Evolutionary conservation across 2,797 vertebrate genomes (phyloP), one percentile per base, ranked within the genome.

Genomic region (Poeciliopsis paucimaculata): DNA sequence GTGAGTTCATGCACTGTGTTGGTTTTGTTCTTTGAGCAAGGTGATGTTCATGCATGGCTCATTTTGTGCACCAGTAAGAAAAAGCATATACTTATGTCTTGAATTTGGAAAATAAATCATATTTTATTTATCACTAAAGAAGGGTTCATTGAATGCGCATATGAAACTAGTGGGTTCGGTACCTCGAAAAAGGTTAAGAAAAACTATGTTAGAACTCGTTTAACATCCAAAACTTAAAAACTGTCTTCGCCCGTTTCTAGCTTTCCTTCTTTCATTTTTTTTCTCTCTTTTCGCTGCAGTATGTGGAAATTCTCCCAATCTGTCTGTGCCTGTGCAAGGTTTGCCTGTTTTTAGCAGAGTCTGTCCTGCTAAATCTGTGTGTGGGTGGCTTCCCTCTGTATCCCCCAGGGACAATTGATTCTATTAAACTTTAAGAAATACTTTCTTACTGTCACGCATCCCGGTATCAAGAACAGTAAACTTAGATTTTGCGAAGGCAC

Each of bases 401-500:
- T 36, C 62, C 34, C 49, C 6, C 31, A 20, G 85, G 88, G 83
- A 88, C 87, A 85, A 94, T 92, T 89, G 91, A 92, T 89, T 80
- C 80, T 82, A 91, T 95, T 79, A 92, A 94, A 93, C 86, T 90
- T 93, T 91, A 85, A 92, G 82, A 84, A 86, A 82, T 2, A 72
- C 77, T 84, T 86, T 77, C 82, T 89, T 68, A 4, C 64, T 74
- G 88, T 89, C 86, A 81, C 89, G 90, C 90, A 90, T 87, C 80
- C 85, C 83, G 82, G 9, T 43, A 41, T 68, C 20, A 13, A 43
- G 39, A 43, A 26, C 23, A 11, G 20, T 70, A 70, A 43, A 43
- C 23, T 5, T 41, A 12, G 64, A 39, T 36, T 68, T 68, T 68
- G 26, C 66, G 2, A 23, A 43, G 66, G 39, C 26, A 11, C 23